phyloP scores from a whole-genome alignment of 2,888 invertebrate species.

The Pristionchus exspectatus region DNA sequence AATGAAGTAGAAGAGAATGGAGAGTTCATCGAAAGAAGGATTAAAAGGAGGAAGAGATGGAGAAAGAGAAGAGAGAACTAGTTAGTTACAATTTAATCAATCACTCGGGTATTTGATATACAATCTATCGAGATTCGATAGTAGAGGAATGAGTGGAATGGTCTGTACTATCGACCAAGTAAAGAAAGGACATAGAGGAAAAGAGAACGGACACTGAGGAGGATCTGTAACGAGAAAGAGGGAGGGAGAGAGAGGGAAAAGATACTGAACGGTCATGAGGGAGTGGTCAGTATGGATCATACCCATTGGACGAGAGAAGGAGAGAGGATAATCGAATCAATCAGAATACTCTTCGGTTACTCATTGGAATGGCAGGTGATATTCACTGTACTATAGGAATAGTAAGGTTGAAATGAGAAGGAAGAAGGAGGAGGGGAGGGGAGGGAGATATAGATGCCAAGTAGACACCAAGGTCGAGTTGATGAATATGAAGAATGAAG shows the following conservation, averaged over 20 bases:
- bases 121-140: neutral
- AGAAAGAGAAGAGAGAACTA: neutral
- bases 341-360: neutral
- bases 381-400: neutral
- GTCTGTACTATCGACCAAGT: neutral
- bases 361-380: neutral
- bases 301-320: neutral
- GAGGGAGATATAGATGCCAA: neutral
- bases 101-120: constrained; percentile 10
- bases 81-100: constrained; percentile 44
- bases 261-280: constrained; percentile 21
- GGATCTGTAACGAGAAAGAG: neutral
- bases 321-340: neutral
- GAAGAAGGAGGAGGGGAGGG: neutral
- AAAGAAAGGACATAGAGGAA: neutral
- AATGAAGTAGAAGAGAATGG: neutral
- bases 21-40: neutral
- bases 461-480: constrained; percentile 21
- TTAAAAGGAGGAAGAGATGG: constrained; percentile 22
- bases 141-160: constrained; percentile 19
- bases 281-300: constrained; percentile 9
- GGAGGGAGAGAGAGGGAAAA: neutral
- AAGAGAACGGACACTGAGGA: neutral
- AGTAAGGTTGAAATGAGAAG: neutral
- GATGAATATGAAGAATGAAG: constrained; percentile 33